Base-by-base conservation (phyloP, 2,888 invertebrate species). In the Ectobius pallidus region DNA sequence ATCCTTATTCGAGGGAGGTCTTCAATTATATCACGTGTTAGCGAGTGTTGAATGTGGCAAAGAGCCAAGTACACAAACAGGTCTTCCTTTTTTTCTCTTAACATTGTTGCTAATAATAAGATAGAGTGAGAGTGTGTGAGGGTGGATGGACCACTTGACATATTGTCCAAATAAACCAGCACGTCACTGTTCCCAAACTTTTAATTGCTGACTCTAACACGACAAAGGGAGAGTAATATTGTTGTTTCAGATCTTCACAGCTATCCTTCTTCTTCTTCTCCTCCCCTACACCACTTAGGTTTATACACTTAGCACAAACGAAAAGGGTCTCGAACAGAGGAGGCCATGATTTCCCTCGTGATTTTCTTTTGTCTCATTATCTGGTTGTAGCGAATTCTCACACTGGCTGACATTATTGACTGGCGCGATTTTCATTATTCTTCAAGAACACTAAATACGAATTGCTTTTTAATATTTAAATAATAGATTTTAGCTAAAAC, bases 41-140 rank as follows among this genome's bases (percentile, higher is more conserved):
- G n/a, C n/a, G n/a, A n/a, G n/a, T n/a, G n/a, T n/a, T n/a, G n/a
- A n/a, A n/a, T n/a, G n/a, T n/a, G n/a, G n/a, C n/a, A n/a, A n/a
- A n/a, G n/a, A n/a, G n/a, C n/a, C n/a, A n/a, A n/a, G n/a, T n/a
- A n/a, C n/a, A n/a, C n/a, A n/a, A n/a, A n/a, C n/a, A n/a, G n/a
- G n/a, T n/a, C n/a, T n/a, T n/a, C n/a, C n/a, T n/a, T n/a, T n/a
- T n/a, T n/a, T n/a, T n/a, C n/a, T n/a, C 52, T 27, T 58, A 16
- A 27, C 30, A 65, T 65, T 65, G 65, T 65, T 65, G 65, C 65
- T 65, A 65, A 65, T 65, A 65, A 65, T 65, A 65, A 65, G 63
- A 63, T n/a, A 25, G 25, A 42, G 52, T 22, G 25, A 25, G 27
- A 22, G 55, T 58, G 30, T 55, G 55, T 55, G 55, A 27, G 55